phyloP scores from a whole-genome alignment of 2,113 vertebrate genomes.

The Propithecus coquereli region DNA sequence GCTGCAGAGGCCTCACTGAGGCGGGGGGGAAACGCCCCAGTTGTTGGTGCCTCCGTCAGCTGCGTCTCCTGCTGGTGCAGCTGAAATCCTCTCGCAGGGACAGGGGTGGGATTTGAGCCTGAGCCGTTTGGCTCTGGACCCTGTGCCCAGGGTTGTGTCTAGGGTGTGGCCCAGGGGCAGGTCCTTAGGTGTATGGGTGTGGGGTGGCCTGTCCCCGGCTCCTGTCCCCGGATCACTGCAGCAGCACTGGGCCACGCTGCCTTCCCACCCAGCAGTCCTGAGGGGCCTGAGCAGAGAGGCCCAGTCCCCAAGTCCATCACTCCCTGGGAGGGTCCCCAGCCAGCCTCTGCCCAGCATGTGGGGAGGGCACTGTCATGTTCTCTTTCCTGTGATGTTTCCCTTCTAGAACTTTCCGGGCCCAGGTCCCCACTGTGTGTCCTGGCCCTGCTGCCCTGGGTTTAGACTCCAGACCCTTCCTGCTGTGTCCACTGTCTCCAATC shows the following conservation, averaged over 20 bases:
- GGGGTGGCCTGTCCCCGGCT: too few species aligned
- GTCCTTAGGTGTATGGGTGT: rapidly evolving
- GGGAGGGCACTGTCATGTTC: too few species aligned
- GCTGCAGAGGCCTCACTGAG: neutral
- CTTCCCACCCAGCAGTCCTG: neutral
- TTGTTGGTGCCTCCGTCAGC: rapidly evolving
- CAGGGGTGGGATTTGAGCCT: neutral
- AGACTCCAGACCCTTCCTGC: neutral
- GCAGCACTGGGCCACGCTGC: rapidly evolving
- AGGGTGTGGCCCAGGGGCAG: neutral
- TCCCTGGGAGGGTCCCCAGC: neutral
- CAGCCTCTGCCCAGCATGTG: neutral
- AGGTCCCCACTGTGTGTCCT: rapidly evolving
- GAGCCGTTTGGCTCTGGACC: neutral
- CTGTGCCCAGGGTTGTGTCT: too few species aligned
- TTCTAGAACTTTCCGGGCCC: neutral
- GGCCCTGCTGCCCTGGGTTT: neutral
- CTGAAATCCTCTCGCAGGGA: neutral
- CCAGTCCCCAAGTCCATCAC: neutral
- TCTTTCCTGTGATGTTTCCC: neutral
- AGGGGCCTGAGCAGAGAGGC: neutral
- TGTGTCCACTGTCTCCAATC: neutral
- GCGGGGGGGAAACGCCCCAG: neutral
- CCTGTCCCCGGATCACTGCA: neutral
- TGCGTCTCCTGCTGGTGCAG: neutral